Conservation (phyloP, 2,888 invertebrate genomes). For the Caenorhabditis becei region DNA sequence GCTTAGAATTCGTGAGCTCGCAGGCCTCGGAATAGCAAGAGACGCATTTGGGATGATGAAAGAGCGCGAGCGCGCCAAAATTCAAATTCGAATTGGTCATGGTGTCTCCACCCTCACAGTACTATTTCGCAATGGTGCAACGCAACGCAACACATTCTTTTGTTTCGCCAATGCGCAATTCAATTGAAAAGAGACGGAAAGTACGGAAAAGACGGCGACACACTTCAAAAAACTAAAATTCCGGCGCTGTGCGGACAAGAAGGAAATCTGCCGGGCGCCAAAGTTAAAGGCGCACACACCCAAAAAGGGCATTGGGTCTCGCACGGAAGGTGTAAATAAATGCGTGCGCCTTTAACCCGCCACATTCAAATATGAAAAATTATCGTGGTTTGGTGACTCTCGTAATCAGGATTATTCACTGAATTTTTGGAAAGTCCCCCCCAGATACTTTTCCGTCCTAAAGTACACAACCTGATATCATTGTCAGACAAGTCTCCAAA, state of each 20-base stretch:
- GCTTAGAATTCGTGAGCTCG: conserved; percentile 3
- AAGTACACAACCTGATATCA: background rate
- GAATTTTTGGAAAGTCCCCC: too few relatives aligned
- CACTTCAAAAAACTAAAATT: background rate
- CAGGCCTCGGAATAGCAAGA: conserved; percentile 21
- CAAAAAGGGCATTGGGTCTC: background rate
- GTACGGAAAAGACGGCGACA: conserved; percentile 14
- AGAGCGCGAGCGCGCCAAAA: conserved; percentile 49
- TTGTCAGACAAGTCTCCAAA: background rate
- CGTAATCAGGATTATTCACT: conserved; percentile 8
- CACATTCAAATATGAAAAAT: background rate
- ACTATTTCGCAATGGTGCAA: conserved; percentile 42
- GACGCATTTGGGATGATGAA: conserved; percentile 51
- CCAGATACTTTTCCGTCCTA: background rate
- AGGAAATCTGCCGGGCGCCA: background rate
- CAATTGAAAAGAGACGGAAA: conserved; percentile 43
- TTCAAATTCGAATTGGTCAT: conserved; percentile 47
- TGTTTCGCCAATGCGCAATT: conserved; percentile 51
- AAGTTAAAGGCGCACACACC: conserved; percentile 12
- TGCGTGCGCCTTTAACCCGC: background rate
- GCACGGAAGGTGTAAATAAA: background rate
- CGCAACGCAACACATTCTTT: conserved; percentile 29
- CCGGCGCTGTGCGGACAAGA: background rate
- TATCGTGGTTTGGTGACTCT: too few relatives aligned
- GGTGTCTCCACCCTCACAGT: conserved; percentile 18